A percentile compares a stretch with the other conserved stretches of the same genome.
Evolutionary conservation across 2,797 vertebrate genomes (phyloP).

Genomic region (Rhincodon typus): DNA sequence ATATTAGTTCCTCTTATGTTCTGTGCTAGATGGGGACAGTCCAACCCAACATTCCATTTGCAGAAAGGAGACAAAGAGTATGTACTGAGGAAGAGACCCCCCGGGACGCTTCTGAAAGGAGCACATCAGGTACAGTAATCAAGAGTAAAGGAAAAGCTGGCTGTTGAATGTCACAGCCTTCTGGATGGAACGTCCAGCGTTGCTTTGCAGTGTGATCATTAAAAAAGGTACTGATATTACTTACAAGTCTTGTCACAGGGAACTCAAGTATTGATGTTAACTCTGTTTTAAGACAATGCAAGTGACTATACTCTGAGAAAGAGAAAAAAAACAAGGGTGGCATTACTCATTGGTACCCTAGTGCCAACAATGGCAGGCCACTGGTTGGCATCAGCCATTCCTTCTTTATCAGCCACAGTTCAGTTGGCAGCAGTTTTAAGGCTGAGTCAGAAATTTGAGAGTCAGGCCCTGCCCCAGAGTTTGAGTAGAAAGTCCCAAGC

Average conservation of each 20-base stretch:
- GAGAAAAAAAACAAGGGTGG: not conserved
- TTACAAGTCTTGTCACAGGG: not conserved
- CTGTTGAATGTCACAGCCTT: not conserved
- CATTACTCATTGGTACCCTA: not conserved
- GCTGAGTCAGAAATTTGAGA: not conserved
- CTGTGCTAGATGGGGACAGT: slow-evolving; percentile 71
- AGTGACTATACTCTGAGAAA: not conserved
- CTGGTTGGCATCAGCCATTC: not conserved
- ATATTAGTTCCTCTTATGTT: slow-evolving; percentile 4
- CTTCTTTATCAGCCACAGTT: not conserved
- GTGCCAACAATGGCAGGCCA: not conserved
- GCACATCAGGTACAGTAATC: slow-evolving; percentile 69
- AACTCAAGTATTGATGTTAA: not conserved
- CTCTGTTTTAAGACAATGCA: not conserved
- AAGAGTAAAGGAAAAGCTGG: not conserved
- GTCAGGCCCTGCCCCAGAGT: not conserved
- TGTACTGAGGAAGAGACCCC: slow-evolving; percentile 86
- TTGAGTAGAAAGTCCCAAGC: not conserved
- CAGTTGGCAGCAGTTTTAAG: not conserved
- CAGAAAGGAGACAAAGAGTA: slow-evolving; percentile 61
- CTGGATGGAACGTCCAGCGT: no score
- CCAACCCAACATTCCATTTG: slow-evolving; percentile 85
- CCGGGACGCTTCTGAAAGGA: slow-evolving; percentile 73
- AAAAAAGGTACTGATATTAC: not conserved
- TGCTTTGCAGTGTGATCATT: not conserved